Evolutionary conservation across 2,113 vertebrate genomes (phyloP), one percentile per base, ranked within the genome.

Genomic region (Coregonus clupeaformis): DNA sequence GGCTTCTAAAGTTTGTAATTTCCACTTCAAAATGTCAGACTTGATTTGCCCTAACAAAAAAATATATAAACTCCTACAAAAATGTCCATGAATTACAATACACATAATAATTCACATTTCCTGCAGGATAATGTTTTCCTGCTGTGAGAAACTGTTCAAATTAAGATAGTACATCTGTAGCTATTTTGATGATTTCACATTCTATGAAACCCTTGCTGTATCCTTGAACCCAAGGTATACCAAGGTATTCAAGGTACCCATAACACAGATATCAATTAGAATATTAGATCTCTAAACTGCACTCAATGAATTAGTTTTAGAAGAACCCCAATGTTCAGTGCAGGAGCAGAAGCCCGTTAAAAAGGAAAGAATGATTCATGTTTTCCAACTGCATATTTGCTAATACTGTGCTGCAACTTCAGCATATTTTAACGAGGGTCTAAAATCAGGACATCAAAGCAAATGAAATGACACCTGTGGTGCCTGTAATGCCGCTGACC

Each of bases 361-460:
- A 77, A 42, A 64, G 49, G 6, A 42, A 12, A 9, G 36, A 77
- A 80, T 79, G 79, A 89, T 81, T 82, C 79, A 89, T 85, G 78
- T 79, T 73, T 85, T 87, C 73, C 36, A 42, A 42, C 36, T 42
- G 36, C 36, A 42, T 42, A 42, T 42, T 42, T 11, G 36, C 85
- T 86, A 83, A 89, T 84, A 85, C 76, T 24, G 1, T 73, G 64
- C 64, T 85, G 84, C 87, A 82, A 77, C 84, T 79, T 84, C 87
- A 87, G 87, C 88, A 88, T 80, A 73, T 85, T 89, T 91, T 89
- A 88, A 89, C 81, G 77, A 88, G 80, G 80, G 68, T 85, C 86
- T 86, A 88, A 87, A 91, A 89, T 72, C 73, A 45, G 76, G 65
- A 79, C 72, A 85, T 84, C 75, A 80, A 57, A 79, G 73, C 84